Evolutionary conservation across 2,113 vertebrate species (phyloP), one percentile per base, ranked within the genome.

Genomic region (Indicator maculatus): DNA sequence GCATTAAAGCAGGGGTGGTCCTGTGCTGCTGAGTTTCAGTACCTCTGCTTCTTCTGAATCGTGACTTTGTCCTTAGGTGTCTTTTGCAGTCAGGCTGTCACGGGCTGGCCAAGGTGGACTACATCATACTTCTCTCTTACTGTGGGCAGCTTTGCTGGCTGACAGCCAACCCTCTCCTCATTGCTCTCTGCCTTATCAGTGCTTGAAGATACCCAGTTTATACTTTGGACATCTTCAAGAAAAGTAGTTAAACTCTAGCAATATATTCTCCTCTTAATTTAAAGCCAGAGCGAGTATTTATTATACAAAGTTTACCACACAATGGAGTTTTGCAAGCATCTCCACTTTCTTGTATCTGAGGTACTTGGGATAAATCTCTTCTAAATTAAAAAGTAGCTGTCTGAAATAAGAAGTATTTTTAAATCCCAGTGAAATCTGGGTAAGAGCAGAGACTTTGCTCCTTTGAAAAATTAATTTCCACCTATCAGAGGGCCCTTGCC

Each of bases 381-480:
- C 52, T 64, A 86, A 80, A 74, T 6, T 4, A 82, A 75, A 66
- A 70, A 69, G 52, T 0, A 81, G 12, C 38, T 83, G 33, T 41
- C 58, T 83, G 81, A 86, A 95, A 94, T 2, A 8, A 64, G 52
- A 75, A 65, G 38, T 44, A 50, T n/a, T 63, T 85, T 73, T 77
- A 88, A 89, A 83, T 65, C 27, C 33, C 53, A 90, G 64, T 0
- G 2, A 86, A 91, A 85, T 53, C 76, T 69, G 19, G 36, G 11
- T 63, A 60, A 67, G 20, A 86, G 33, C 44, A 91, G 67, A 64
- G 44, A 83, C n/a, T 83, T 71, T 38, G 8, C 39, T 83, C 53
- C 47, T 93, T 39, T 91, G 31, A 89, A 89, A 95, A 93, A 77
- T 80, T 74, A 31, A 83, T 93, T 88, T 75, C 65, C 23, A 83